Conservation (phyloP, 2,888 invertebrate species). For the Brachylomia viminalis region DNA sequence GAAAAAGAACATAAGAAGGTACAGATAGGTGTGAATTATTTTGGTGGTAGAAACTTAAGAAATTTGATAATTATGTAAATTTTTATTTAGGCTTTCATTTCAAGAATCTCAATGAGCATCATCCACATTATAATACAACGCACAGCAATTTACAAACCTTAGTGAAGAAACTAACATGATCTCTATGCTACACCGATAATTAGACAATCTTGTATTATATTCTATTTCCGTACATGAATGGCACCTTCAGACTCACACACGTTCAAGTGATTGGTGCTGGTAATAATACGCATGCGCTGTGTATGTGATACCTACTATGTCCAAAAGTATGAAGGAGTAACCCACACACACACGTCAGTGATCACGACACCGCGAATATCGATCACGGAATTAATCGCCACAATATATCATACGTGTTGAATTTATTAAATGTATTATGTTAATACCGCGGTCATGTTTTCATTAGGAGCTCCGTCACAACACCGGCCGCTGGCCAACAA, state of each 20-base stretch:
- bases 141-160: constrained; percentile 26
- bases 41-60: neutral
- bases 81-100: too few species aligned
- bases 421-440: constrained; percentile 61
- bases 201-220: constrained; percentile 23
- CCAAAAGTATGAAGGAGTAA: neutral
- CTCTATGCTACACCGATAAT: constrained; percentile 19
- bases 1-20: neutral
- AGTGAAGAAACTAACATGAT: constrained; percentile 35
- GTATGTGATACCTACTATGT: constrained; percentile 12
- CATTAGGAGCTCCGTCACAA: constrained; percentile 38
- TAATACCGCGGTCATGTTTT: constrained; percentile 51
- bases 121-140: neutral
- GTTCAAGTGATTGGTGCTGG: neutral
- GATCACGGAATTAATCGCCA: constrained; percentile 55
- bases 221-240: constrained; percentile 43
- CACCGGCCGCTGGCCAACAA: constrained; percentile 25
- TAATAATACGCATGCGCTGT: neutral
- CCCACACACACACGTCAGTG: constrained; percentile 5
- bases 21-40: neutral
- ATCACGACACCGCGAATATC: constrained; percentile 44
- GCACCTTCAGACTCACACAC: constrained; percentile 28
- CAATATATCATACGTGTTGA: constrained; percentile 57
- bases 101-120: neutral
- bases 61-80: too few species aligned